Evolutionary conservation across 2,888 invertebrate genomes (phyloP).

Genomic region (Meteorus colon): DNA sequence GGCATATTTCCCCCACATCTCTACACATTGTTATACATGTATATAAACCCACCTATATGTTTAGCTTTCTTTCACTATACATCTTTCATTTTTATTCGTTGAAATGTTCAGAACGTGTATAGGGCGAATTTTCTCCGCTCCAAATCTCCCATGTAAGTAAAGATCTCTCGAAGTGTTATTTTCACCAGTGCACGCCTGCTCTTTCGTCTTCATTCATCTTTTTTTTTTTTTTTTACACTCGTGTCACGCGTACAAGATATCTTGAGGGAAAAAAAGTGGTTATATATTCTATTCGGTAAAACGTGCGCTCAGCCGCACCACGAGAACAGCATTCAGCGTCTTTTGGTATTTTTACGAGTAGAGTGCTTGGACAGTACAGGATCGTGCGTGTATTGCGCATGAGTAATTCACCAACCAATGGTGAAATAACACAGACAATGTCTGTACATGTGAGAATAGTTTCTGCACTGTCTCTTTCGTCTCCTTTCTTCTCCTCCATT

Average conservation of each 20-base stretch:
- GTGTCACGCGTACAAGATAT: slow-evolving; percentile 48
- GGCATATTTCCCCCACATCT: not conserved
- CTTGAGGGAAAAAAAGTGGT: slow-evolving; percentile 41
- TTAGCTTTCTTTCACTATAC: not conserved
- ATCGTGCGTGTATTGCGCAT: not conserved
- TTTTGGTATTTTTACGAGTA: slow-evolving; percentile 62
- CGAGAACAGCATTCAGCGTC: not conserved
- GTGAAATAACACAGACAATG: not conserved
- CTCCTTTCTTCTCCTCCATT: not conserved
- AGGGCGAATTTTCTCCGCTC: slow-evolving; percentile 50
- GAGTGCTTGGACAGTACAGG: slow-evolving; percentile 53
- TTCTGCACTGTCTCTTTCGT: slow-evolving; percentile 10
- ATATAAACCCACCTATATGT: not conserved
- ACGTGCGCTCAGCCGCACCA: not conserved
- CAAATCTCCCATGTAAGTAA: slow-evolving; percentile 56
- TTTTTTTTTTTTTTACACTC: slow-evolving; percentile 41
- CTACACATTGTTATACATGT: not conserved
- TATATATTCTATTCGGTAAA: not conserved
- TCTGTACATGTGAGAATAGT: slow-evolving; percentile 23
- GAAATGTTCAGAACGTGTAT: not conserved
- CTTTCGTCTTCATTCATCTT: slow-evolving; percentile 36
- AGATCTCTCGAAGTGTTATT: slow-evolving; percentile 66
- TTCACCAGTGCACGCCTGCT: slow-evolving; percentile 50
- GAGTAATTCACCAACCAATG: not conserved
- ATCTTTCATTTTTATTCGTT: slow-evolving; percentile 9